These are phyloP conservation scores for Andrena praecox DNA, from an alignment of 2,888 invertebrate genomes.

Conservation along the genomic window DNA sequence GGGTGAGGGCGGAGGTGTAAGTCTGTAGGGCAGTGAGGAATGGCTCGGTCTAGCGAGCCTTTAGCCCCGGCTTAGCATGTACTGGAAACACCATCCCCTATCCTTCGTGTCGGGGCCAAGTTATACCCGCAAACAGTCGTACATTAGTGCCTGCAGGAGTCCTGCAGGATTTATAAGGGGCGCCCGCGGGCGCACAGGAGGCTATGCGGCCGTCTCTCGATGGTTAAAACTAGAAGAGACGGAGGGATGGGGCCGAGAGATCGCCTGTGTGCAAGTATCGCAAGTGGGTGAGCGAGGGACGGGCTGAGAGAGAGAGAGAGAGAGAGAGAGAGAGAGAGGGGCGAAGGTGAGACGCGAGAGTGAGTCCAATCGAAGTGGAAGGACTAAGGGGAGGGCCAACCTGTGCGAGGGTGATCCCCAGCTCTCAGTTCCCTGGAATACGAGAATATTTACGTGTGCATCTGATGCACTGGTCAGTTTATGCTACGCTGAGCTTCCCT, in stretches of 20 bases:
- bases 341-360: constrained; percentile 31
- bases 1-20: constrained; percentile 74
- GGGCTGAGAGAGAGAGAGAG: constrained; percentile 16
- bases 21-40: constrained; percentile 83
- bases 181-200: constrained; percentile 77
- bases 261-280: constrained; percentile 45
- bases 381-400: constrained; percentile 30
- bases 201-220: constrained; percentile 76
- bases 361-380: constrained; percentile 50
- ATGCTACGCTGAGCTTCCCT: constrained; percentile 45
- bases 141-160: constrained; percentile 84
- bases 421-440: constrained; percentile 54
- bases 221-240: constrained; percentile 78
- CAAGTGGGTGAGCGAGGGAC: constrained; percentile 3
- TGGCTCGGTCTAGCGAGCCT: constrained; percentile 84
- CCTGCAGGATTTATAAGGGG: constrained; percentile 84
- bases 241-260: constrained; percentile 52
- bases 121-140: constrained; percentile 85
- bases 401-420: constrained; percentile 52
- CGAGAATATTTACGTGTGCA: constrained; percentile 51
- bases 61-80: constrained; percentile 84
- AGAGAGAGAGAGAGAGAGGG: constrained; percentile 9
- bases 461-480: constrained; percentile 60
- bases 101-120: constrained; percentile 84
- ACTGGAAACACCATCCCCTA: constrained; percentile 82